Conservation (phyloP, 2,797 vertebrate species). For the Liasis olivaceus region DNA sequence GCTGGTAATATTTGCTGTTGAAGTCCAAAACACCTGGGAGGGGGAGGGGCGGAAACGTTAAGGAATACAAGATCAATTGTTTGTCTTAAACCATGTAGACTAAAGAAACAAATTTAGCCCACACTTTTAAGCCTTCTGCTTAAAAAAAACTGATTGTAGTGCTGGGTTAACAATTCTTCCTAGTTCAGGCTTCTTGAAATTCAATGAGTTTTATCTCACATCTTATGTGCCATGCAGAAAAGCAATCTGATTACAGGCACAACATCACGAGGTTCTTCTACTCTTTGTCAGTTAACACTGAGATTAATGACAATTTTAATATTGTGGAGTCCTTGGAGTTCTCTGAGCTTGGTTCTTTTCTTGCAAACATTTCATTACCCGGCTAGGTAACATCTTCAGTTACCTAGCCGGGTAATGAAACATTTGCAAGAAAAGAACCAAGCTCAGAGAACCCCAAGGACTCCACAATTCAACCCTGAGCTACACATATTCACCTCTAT, state of each 20-base stretch:
- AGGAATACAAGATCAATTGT: background rate
- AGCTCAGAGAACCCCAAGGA: too few relatives aligned
- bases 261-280: too few relatives aligned
- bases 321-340: background rate
- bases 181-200: background rate
- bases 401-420: too few relatives aligned
- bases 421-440: too few relatives aligned
- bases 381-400: too few relatives aligned
- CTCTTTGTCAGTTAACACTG: background rate
- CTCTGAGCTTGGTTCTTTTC: too few relatives aligned
- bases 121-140: background rate
- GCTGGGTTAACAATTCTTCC: background rate
- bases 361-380: too few relatives aligned
- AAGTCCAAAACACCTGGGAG: background rate
- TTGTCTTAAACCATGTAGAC: background rate
- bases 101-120: background rate
- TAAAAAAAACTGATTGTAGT: background rate
- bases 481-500: too few relatives aligned
- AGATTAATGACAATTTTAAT: background rate
- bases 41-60: background rate
- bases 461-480: too few relatives aligned
- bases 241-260: background rate
- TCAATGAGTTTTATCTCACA: background rate
- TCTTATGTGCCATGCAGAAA: background rate
- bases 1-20: background rate